These are phyloP conservation scores for Montipora capricornis DNA, from an alignment of 64 coral and sea anemone species.

Conservation along the genomic window DNA sequence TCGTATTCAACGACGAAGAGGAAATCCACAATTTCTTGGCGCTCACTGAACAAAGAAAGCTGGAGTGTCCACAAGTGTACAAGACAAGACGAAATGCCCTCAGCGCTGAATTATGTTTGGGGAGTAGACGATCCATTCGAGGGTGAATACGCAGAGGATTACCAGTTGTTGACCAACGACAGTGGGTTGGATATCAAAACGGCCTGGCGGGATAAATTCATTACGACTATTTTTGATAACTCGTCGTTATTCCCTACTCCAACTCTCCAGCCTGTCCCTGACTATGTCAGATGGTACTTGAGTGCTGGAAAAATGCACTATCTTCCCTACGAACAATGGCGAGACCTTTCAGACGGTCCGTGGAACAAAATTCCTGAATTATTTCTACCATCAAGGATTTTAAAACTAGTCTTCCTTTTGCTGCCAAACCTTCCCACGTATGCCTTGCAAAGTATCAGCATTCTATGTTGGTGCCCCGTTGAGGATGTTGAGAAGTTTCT, in stretches of 20 bases:
- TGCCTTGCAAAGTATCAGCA: neutral
- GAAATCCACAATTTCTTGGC: too few relatives aligned
- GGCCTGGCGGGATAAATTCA: slow-evolving; percentile 32
- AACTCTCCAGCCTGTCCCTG: slow-evolving; percentile 22
- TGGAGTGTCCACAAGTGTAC: too few relatives aligned
- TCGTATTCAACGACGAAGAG: too few relatives aligned
- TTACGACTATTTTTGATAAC: slow-evolving; percentile 31
- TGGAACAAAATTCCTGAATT: slow-evolving; percentile 17
- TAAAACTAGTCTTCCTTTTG: neutral
- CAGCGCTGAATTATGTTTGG: too few relatives aligned
- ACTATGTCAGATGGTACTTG: slow-evolving; percentile 58
- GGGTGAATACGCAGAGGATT: too few relatives aligned
- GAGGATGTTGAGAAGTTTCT: neutral
- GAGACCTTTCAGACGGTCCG: neutral
- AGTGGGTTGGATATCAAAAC: neutral
- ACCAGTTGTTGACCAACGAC: neutral
- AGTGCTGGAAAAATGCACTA: slow-evolving; percentile 9
- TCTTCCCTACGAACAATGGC: slow-evolving; percentile 9
- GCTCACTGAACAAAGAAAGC: too few relatives aligned
- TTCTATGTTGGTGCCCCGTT: neutral
- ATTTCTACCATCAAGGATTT: slow-evolving; percentile 14
- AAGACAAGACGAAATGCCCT: too few relatives aligned
- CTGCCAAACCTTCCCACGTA: neutral
- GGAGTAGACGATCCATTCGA: too few relatives aligned
- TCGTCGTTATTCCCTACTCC: neutral